These are phyloP conservation scores for Dolichopus griseipennis DNA, from an alignment of 2,888 invertebrate species.

Conservation along the genomic window DNA sequence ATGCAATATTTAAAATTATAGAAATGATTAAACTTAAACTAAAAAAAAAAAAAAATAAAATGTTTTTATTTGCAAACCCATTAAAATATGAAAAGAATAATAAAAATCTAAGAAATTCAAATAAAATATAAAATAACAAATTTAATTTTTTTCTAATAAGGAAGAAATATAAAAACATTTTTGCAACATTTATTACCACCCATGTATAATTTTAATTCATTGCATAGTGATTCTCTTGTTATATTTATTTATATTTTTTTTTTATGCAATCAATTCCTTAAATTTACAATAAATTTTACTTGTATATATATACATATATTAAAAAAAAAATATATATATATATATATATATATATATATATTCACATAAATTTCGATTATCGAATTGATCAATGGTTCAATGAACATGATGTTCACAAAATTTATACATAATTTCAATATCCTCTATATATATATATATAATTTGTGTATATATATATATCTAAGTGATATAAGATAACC, in stretches of 20 bases:
- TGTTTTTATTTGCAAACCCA: no score
- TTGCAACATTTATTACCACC: not conserved
- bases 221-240: not conserved
- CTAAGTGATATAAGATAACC: no score
- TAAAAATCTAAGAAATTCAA: not conserved
- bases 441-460: no score
- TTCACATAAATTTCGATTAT: conserved; percentile 9
- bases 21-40: no score
- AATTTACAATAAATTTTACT: not conserved
- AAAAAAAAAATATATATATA: no score
- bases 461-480: no score
- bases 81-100: no score
- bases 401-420: not conserved
- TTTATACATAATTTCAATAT: no score
- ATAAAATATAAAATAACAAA: not conserved
- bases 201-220: conserved; percentile 6
- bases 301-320: not conserved
- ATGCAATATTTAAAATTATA: no score
- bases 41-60: no score
- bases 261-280: not conserved
- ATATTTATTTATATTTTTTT: not conserved
- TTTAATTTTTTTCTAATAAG: conserved; percentile 3
- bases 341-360: no score
- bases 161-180: not conserved
- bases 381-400: conserved; percentile 8